Evolutionary conservation across 2,888 invertebrate species (phyloP).

Genomic region (Chrysotoxum bicinctum): DNA sequence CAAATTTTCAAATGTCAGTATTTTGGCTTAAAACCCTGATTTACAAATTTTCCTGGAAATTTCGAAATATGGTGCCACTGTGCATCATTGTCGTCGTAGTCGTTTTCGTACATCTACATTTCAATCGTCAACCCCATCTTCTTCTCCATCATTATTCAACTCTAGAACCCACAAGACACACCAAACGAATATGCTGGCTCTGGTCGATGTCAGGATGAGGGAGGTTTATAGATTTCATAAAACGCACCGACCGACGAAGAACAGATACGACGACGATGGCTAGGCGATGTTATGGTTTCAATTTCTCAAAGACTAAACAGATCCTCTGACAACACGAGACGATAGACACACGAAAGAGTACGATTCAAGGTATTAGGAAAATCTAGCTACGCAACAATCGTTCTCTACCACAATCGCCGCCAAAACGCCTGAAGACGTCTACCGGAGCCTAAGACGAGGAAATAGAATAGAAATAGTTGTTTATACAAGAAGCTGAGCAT

Average conservation of each 20-base stretch:
- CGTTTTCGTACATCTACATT: constrained; percentile 14
- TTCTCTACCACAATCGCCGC: neutral
- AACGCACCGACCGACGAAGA: constrained; percentile 51
- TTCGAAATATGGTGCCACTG: neutral
- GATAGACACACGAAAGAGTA: constrained; percentile 11
- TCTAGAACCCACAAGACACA: constrained; percentile 16
- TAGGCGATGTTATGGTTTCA: constrained; percentile 64
- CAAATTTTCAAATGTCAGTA: too few species aligned
- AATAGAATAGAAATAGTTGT: constrained; percentile 46
- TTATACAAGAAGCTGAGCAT: constrained; percentile 9
- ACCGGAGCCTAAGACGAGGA: neutral
- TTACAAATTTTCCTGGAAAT: too few species aligned
- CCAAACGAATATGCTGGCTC: constrained; percentile 28
- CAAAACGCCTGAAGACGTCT: neutral
- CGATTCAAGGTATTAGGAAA: constrained; percentile 53
- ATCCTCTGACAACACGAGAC: constrained; percentile 43
- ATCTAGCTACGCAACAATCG: constrained; percentile 63
- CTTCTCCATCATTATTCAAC: neutral
- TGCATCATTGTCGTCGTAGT: neutral
- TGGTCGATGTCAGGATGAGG: constrained; percentile 5
- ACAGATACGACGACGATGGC: constrained; percentile 49
- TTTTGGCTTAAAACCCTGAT: too few species aligned
- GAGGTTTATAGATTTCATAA: constrained; percentile 23
- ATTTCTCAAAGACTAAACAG: constrained; percentile 56
- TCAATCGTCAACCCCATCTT: constrained; percentile 6